Conservation (phyloP, 2,888 invertebrate species). For the Pristionchus maxplancki region DNA sequence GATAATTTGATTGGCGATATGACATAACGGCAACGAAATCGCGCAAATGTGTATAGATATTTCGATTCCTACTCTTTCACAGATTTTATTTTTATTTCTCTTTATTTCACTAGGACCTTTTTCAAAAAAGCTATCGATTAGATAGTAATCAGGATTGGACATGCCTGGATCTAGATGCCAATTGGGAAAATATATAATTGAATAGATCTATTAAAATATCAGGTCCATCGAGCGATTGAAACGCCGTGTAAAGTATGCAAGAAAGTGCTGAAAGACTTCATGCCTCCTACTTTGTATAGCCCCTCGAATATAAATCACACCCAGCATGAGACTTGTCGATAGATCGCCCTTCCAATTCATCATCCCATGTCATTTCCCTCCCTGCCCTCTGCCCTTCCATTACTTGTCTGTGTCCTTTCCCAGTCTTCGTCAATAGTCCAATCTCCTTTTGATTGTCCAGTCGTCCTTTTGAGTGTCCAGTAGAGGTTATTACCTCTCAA, state of each 20-base stretch:
- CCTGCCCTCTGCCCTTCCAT: background rate
- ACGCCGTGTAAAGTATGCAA: constrained; percentile 36
- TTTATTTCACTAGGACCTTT: too few species aligned
- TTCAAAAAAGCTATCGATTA: background rate
- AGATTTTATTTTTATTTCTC: too few species aligned
- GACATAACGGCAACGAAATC: too few species aligned
- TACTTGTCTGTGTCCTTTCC: background rate
- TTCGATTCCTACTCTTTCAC: too few species aligned
- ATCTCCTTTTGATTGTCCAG: background rate
- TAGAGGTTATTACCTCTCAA: constrained; percentile 2
- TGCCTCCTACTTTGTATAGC: background rate
- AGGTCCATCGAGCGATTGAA: constrained; percentile 18
- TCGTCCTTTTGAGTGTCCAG: background rate
- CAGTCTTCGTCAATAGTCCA: background rate
- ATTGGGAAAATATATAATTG: background rate
- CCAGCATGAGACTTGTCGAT: constrained; percentile 48
- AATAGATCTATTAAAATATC: background rate
- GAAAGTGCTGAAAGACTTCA: constrained; percentile 49
- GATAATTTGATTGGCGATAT: too few species aligned
- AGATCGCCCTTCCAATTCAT: background rate
- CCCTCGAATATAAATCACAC: background rate
- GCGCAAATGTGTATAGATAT: too few species aligned
- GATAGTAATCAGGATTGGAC: background rate
- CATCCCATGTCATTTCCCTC: background rate
- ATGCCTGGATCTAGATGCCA: background rate